Evolutionary conservation across 2,888 invertebrate species (phyloP), one percentile per base, ranked within the genome.

Genomic region (Patella depressa): DNA sequence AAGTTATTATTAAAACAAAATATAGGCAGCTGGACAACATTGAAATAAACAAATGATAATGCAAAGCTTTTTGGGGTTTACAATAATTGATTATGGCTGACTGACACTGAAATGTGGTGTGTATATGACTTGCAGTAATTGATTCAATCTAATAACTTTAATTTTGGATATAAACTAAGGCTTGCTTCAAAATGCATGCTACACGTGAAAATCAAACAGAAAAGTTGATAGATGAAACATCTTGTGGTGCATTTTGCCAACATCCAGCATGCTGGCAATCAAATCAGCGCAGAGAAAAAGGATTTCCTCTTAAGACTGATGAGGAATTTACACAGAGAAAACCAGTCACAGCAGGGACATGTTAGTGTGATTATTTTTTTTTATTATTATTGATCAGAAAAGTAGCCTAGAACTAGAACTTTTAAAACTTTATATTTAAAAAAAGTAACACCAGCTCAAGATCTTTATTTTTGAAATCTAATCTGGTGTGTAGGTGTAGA

Each of bases 211-310:
- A 45, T 45, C 45, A 45, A 45, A 45, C 45, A 45, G 45, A 45
- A 45, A 45, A 45, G 45, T 45, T 45, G 2, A 73, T 81, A 45
- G 86, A 87, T 79, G 88, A 88, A 79, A 87, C 88, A 53, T 81
- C 83, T 9, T 90, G 90, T 84, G 87, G 86, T n/a, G 84, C 86
- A 2, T 78, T 88, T 53, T 90, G 89, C 78, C 89, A 87, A 77
- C 90, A 90, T 76, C 89, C 90, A 19, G 81, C 87, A 2, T 90
- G 89, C 74, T 90, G 90, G 89, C 80, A 82, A 69, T 87, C 88
- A 15, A 84, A 84, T 45, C 82, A 84, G 11, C 81, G 87, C 73
- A 80, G 80, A 72, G 83, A 85, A 45, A 85, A 85, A 57, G 87
- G 88, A 45, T 84, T 88, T 71, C 84, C 85, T 55, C 78, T 76